Evolutionary conservation across 2,888 invertebrate species (phyloP), one percentile per base, ranked within the genome.

Genomic region (Dryobota labecula): DNA sequence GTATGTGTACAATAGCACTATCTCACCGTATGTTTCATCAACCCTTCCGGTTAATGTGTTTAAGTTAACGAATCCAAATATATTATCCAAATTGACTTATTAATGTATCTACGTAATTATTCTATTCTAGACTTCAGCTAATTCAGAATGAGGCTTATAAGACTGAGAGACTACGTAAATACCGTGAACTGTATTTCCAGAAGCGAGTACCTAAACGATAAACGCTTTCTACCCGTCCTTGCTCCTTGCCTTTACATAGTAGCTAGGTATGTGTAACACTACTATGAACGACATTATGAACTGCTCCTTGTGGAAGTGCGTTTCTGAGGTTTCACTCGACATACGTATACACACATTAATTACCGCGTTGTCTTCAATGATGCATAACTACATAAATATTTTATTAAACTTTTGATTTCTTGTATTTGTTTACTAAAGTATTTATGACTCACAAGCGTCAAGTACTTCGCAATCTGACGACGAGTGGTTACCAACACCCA

Each of bases 221-320:
- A 61, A 94, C 93, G 95, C 95, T 95, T 95, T 94, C 92, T 93
- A 94, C 95, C 95, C 95, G 95, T 95, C 95, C 95, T 95, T 93
- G 92, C 94, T 94, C 94, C 95, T 95, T 94, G 95, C 95, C 95
- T 95, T 95, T 94, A 94, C 95, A 92, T 92, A 93, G 92, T 94
- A 94, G 94, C 92, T 94, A 95, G 93, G 92, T 94, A 92, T 91
- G 90, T 92, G 89, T 90, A 89, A 90, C 91, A 90, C 91, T 90
- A 88, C 91, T 91, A 85, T 89, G 91, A 89, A 90, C 88, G 88
- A 88, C 69, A 88, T 84, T 47, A 88, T 87, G 84, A 84, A 84
- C 87, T 91, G 86, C 92, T 92, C 91, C 91, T 92, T 90, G 90
- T 90, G 91, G 92, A 93, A 91, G 92, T 92, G 91, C 91, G 91